These are phyloP conservation scores for Marmota flaviventris DNA, from an alignment of 2,113 vertebrate genomes.

Conservation along the genomic window DNA sequence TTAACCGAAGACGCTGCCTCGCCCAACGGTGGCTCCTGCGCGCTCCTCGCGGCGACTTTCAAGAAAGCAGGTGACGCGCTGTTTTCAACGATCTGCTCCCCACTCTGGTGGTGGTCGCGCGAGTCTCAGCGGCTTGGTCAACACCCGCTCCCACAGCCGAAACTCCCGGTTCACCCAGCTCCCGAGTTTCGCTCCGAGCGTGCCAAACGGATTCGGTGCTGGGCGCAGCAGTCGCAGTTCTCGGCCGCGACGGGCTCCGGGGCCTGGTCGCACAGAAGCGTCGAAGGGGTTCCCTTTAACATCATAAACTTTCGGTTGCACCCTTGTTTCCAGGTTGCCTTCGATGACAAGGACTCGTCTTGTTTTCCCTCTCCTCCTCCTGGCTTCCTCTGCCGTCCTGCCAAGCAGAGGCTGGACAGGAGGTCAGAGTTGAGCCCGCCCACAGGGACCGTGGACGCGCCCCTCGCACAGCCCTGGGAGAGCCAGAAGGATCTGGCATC, in stretches of 20 bases:
- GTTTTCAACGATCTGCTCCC: not conserved
- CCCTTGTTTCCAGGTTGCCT: not conserved
- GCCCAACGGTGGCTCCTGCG: no score
- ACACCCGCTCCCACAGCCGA: accelerated
- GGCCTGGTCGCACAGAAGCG: no score
- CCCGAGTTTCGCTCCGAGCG: no score
- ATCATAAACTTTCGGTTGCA: not conserved
- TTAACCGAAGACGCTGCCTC: not conserved
- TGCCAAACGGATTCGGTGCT: accelerated
- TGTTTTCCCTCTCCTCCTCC: not conserved
- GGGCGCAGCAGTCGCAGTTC: no score
- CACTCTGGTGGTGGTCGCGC: no score
- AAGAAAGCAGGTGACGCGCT: no score
- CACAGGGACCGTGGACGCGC: no score
- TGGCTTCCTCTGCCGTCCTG: not conserved
- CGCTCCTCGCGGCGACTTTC: no score
- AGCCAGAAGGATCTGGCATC: not conserved
- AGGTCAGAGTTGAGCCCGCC: not conserved
- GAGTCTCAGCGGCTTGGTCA: no score
- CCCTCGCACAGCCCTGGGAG: no score
- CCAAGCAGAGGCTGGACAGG: not conserved
- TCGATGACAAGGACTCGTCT: no score
- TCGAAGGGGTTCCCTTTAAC: not conserved
- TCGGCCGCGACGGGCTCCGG: no score
- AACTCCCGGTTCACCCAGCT: not conserved